Evolutionary conservation across 2,797 vertebrate species (phyloP), one percentile per base, ranked within the genome.

Genomic region (Dipus sagitta): DNA sequence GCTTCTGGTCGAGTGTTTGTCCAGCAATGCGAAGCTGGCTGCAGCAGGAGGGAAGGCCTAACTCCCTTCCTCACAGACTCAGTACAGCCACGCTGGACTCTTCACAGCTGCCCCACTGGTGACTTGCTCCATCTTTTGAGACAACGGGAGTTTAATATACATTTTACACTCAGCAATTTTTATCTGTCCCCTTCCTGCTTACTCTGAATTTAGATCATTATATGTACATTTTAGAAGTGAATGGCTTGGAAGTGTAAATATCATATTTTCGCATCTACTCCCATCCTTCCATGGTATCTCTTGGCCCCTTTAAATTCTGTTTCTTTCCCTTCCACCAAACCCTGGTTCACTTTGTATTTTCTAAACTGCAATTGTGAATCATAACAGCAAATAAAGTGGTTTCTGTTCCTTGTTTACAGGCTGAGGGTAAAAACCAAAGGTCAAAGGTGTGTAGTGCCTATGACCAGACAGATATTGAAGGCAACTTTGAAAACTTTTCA

Each of bases 351-450:
- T 54, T 82, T 54, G 75, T 47, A 17, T 91, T 72, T 95, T 84
- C 68, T 86, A 34, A 86, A 95, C 67, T 67, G 42, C 30, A 26
- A 32, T 34, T 58, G 11, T 79, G 7, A 77, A 77, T 62, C 70
- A 81, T 20, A 87, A 12, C 26, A 34, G 26, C 9, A 80, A 47
- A 47, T 47, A 47, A 47, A 47, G 47, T 47, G 47, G 20, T 15
- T 84, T 94, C 88, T 42, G 71, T 23, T 85, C 82, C 67, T 92
- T 84, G 42, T 94, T 86, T 94, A 68, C 47, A 80, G 78, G 5
- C 21, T 17, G 26, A 79, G 26, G 84, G 74, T 70, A 93, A 81
- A 82, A 74, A 14, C 0, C 30, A 54, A 93, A 83, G 84, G 60
- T 28, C 71, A 14, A 88, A 74, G 58, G 18, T 17, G 30, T 84